Evolutionary conservation across 2,888 invertebrate genomes (phyloP).

Genomic region (Macrophya alboannulata): DNA sequence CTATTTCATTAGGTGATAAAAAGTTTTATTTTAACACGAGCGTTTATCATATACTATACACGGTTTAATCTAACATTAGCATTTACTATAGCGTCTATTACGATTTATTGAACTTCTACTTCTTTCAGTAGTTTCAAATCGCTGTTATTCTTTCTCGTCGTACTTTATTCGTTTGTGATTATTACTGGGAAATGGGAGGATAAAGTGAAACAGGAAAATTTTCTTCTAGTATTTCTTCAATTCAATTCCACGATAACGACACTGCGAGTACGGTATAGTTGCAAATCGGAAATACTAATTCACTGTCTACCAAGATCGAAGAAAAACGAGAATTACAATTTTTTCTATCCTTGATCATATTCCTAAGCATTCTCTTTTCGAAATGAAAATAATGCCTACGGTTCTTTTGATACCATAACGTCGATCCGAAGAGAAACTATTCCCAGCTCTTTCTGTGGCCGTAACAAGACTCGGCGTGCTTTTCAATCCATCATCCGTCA

Average conservation of each 20-base stretch:
- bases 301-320: too few species aligned
- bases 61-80: background rate
- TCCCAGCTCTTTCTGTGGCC: background rate
- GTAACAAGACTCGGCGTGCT: background rate
- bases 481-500: slow-evolving; percentile 33
- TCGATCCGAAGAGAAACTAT: background rate
- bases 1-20: background rate
- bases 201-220: background rate
- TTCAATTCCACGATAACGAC: background rate
- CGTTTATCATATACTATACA: background rate
- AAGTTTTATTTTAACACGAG: background rate
- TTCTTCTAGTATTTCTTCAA: background rate
- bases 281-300: too few species aligned
- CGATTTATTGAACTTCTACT: background rate
- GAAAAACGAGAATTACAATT: too few species aligned
- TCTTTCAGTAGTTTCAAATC: background rate
- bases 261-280: too few species aligned
- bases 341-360: too few species aligned
- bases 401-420: background rate
- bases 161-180: background rate
- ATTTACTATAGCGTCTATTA: background rate
- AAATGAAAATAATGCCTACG: background rate
- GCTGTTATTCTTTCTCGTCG: background rate
- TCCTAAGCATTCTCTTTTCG: background rate
- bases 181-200: background rate